Evolutionary conservation across 2,888 invertebrate species (phyloP), one percentile per base, ranked within the genome.

Genomic region (Eulithis testata): DNA sequence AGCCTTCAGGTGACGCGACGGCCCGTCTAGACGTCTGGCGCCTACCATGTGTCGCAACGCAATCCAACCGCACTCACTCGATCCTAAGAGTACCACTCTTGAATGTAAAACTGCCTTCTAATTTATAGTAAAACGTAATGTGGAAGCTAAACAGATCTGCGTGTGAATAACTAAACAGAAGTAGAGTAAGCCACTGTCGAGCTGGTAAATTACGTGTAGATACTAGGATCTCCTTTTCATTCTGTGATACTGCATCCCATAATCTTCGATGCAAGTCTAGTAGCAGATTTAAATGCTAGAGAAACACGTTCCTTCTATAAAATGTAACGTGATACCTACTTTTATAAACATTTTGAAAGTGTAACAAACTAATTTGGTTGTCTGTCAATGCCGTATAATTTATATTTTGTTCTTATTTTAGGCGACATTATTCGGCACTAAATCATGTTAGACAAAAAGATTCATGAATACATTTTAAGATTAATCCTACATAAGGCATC

Each of bases 1-100:
- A 88, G 86, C 83, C 87, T 88, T 85, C 87, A 88, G 87, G 86
- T 86, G 88, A 81, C 87, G 85, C 85, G 86, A 73, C 84, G 77
- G 75, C 68, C 76, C 75, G 87, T 87, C 88, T 87, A 88, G 87
- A 88, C 87, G 85, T 83, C 87, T 86, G 87, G 84, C 86, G 84
- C 85, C 85, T 81, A 81, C 82, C 76, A 81, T 79, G 82, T 84
- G 83, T 79, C 82, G 80, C 78, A 77, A 79, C 82, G 80, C 78
- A 77, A 79, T 52, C 66, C 63, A 60, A 59, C 63, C 68, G 65
- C 67, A 63, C 57, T 68, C 67, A 69, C 72, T 74, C 73, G 65
- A 75, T 75, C 45, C 50, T 11, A 52, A 59, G 52, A 60, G 49
- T 43, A 62, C 56, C 31, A 60, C 60, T 63, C 43, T 60, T 66